Conservation (phyloP, 2,888 invertebrate species). For the Epinotia bilunana region DNA sequence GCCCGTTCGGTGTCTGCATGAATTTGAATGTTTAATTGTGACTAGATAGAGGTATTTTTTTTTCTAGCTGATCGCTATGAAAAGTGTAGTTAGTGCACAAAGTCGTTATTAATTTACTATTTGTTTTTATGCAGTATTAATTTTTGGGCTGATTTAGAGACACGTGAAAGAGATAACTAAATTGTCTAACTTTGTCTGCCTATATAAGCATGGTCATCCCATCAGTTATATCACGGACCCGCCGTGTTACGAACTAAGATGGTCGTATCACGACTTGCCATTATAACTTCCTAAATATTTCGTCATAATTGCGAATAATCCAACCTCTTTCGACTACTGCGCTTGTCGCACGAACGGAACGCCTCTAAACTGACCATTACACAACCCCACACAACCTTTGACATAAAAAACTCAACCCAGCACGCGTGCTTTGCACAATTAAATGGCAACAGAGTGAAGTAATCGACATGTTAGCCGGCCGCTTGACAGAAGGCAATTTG, state of each 20-base stretch:
- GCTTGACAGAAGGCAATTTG: constrained; percentile 57
- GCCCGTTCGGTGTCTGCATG: no score
- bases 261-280: no score
- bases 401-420: constrained; percentile 4
- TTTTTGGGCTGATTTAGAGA: not conserved
- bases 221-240: no score
- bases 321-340: not conserved
- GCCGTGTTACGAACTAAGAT: not conserved
- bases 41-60: no score
- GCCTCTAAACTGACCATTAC: not conserved
- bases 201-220: no score
- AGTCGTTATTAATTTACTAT: not conserved
- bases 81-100: no score
- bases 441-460: constrained; percentile 38
- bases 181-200: no score
- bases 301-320: not conserved
- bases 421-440: constrained; percentile 35
- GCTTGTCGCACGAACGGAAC: not conserved
- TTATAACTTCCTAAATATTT: not conserved
- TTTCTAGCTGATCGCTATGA: no score
- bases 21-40: no score
- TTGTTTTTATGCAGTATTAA: not conserved
- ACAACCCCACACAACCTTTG: constrained; percentile 16
- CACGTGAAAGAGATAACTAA: no score
- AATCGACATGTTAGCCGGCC: constrained; percentile 43